Evolutionary conservation across 1,140 invertebrate species (phyloP), one percentile per base, ranked within the genome.

Genomic region (Fopius arisanus): DNA sequence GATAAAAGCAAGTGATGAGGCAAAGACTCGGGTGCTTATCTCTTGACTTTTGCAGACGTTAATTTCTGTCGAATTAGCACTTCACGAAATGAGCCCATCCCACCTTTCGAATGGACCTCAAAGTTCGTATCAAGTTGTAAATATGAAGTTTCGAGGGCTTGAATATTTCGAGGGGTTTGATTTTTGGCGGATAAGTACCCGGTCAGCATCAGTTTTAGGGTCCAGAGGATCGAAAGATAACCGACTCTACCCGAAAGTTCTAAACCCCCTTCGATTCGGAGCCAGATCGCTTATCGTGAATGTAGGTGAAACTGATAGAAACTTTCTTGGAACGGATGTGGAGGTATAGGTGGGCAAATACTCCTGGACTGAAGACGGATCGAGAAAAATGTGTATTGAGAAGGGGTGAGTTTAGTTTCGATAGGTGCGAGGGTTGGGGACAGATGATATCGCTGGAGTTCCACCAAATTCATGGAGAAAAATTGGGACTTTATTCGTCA

Each of bases 181-280:
- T 70, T 70, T 59, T 54, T n/a, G n/a, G 10, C 31, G 51, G 68
- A 59, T 70, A 70, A 70, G 23, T n/a, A 31, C 51, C 31, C 14
- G 68, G 48, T 70, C 48, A 70, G 68, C 29, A 59, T 70, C 28
- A 51, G 28, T 28, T 23, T 59, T 59, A 0, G 54, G 19, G 19
- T 26, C 54, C 54, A 59, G 33, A 48, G 16, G 29, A 70, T 70
- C 51, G 19, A 70, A 70, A 70, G 51, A 70, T 70, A 70, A 70
- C 48, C 23, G 48, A 16, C 28, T 43, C 19, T 70, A 19, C 16
- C 23, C 59, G 29, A 70, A 70, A 70, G 48, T 70, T 48, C n/a
- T 6, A 26, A 59, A 7, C 14, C 43, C 19, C 3, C 14, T 14
- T 59, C 54, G 21, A 28, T 23, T 26, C 21, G 3, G 23, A 23